Evolutionary conservation across 2,113 vertebrate genomes (phyloP), one percentile per base, ranked within the genome.

Genomic region (Siniperca knerii): DNA sequence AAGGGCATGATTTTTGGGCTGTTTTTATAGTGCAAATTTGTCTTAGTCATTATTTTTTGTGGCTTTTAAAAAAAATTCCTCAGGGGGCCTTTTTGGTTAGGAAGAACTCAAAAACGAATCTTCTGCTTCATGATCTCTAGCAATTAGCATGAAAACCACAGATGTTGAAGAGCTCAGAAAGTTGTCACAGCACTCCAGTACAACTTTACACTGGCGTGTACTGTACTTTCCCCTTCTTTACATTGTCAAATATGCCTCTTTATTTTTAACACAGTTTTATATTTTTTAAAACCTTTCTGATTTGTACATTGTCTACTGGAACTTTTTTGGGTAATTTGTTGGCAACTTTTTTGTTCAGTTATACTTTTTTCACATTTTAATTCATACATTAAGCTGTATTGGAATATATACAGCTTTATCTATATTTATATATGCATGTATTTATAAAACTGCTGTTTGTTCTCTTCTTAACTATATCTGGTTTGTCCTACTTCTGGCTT

Each of bases 11-110:
- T 21, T 73, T 84, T n/a, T 20, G 55, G 29, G 21, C 5, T 33
- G 40, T 48, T 74, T 55, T 79, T 64, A 71, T 46, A 64, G 46
- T 71, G 72, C 65, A 55, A 80, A 75, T 76, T 40, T 60, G 4
- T 37, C 16, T 23, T 16, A 40, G 21, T 65, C 37, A 13, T 42
- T 15, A 15, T 54, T 58, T 76, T 37, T 74, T 46, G 16, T 67
- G 54, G 4, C 11, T 25, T 73, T 58, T 64, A 8, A 42, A 52
- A 42, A 52, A 48, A 61, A 15, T 0, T 73, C 61, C 33, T 18
- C 1, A 1, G 21, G 15, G 42, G 55, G 18, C 2, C 1, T 44
- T 58, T 29, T 48, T 58, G 25, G 33, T 37, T 33, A 7, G 37
- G 42, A 81, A 29, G 5, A n/a, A n/a, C 37, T 67, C 23, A 29